Evolutionary conservation across 2,797 vertebrate species (phyloP).

Genomic region (Centroberyx gerrardi): DNA sequence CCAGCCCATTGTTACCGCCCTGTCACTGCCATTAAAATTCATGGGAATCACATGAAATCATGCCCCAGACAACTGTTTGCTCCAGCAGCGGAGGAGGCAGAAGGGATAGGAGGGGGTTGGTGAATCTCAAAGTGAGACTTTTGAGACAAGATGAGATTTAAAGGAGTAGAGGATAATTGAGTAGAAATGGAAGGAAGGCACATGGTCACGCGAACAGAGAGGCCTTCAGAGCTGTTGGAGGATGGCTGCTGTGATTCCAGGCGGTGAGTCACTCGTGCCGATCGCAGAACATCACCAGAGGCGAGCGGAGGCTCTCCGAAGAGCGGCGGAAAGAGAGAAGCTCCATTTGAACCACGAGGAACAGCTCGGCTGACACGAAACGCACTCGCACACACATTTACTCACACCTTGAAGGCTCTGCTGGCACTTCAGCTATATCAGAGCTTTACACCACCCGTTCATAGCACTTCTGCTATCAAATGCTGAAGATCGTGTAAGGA

Average conservation of each 20-base stretch:
- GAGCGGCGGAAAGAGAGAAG: background rate
- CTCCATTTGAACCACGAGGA: background rate
- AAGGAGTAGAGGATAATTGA: slow-evolving; percentile 39
- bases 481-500: slow-evolving; percentile 33
- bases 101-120: background rate
- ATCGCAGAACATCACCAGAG: background rate
- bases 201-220: background rate
- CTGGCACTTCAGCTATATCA: slow-evolving; percentile 39
- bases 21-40: slow-evolving; percentile 67
- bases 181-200: slow-evolving; percentile 18
- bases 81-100: background rate
- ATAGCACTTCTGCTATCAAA: slow-evolving; percentile 36
- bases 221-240: background rate
- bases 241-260: background rate
- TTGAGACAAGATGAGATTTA: slow-evolving; percentile 10
- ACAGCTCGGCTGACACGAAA: slow-evolving; percentile 26
- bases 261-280: background rate
- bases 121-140: background rate
- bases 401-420: slow-evolving; percentile 52
- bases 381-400: background rate
- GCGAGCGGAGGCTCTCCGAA: background rate
- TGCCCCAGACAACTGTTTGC: slow-evolving; percentile 35
- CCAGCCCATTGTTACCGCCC: slow-evolving; percentile 54
- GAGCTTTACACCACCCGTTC: slow-evolving; percentile 45
- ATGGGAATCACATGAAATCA: slow-evolving; percentile 56